phyloP scores from a whole-genome alignment of 1,140 invertebrate species.

The Atta colombica region DNA sequence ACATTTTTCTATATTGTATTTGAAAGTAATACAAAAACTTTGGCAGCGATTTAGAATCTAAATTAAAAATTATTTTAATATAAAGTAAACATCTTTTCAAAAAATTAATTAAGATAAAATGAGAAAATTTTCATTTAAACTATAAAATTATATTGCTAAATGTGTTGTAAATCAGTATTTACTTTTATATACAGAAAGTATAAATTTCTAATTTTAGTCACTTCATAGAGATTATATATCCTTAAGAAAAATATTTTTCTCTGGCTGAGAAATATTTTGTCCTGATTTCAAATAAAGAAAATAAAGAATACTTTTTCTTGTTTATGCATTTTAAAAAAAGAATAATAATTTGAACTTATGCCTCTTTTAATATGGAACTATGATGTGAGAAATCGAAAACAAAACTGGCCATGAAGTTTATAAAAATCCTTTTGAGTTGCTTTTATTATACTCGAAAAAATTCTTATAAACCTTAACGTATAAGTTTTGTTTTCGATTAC shows the following conservation, averaged over 20 bases:
- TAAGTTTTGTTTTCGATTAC: background rate
- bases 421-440: background rate
- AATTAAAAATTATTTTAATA: too few species aligned
- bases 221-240: background rate
- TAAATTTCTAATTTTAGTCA: too few species aligned
- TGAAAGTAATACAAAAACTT: too few species aligned
- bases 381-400: constrained; percentile 13
- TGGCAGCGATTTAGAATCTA: too few species aligned
- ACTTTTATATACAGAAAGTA: too few species aligned
- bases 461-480: background rate
- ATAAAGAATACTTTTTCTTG: background rate
- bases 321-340: too few species aligned
- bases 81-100: too few species aligned
- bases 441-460: background rate
- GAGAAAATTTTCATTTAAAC: too few species aligned
- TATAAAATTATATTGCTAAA: too few species aligned
- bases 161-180: too few species aligned
- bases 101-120: too few species aligned
- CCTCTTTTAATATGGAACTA: background rate
- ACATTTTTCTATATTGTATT: too few species aligned
- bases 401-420: background rate
- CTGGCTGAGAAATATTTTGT: background rate
- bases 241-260: background rate
- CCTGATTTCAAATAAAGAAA: background rate
- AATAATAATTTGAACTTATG: constrained; percentile 37